Conservation (phyloP, 2,888 invertebrate genomes). For the Autographa gamma region DNA sequence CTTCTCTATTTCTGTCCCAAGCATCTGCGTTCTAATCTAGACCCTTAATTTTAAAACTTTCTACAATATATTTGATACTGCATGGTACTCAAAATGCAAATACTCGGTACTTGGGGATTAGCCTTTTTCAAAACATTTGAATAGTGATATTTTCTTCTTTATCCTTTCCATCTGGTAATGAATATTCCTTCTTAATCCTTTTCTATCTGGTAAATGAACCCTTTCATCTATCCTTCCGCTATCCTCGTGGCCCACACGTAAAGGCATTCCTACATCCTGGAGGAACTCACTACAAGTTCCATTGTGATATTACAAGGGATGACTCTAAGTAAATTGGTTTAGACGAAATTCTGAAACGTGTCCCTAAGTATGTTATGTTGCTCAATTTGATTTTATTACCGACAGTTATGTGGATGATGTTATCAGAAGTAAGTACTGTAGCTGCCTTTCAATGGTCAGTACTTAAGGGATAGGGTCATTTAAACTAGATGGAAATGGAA, state of each 20-base stretch:
- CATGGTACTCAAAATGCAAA: too few relatives aligned
- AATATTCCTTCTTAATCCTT: too few relatives aligned
- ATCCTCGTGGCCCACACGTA: constrained; percentile 27
- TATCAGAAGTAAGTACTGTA: background rate
- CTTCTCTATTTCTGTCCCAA: too few relatives aligned
- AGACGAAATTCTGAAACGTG: constrained; percentile 31
- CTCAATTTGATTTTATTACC: constrained; percentile 10
- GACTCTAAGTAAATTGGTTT: constrained; percentile 48
- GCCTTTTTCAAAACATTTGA: background rate
- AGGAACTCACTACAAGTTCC: constrained; percentile 46
- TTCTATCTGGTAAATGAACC: background rate
- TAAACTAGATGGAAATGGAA: background rate
- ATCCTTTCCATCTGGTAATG: too few relatives aligned
- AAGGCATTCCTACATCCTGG: constrained; percentile 46
- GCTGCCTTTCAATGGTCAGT: background rate
- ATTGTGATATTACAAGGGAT: constrained; percentile 47
- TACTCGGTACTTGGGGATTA: too few relatives aligned
- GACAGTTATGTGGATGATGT: background rate
- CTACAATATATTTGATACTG: too few relatives aligned
- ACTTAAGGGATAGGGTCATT: background rate
- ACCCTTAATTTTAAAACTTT: too few relatives aligned
- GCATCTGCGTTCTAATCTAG: too few relatives aligned
- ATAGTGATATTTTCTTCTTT: background rate
- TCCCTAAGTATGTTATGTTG: constrained; percentile 6
- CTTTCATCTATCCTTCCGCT: constrained; percentile 3